phyloP scores from a whole-genome alignment of 1,140 invertebrate species.

The Stegodyphus mimosarum region DNA sequence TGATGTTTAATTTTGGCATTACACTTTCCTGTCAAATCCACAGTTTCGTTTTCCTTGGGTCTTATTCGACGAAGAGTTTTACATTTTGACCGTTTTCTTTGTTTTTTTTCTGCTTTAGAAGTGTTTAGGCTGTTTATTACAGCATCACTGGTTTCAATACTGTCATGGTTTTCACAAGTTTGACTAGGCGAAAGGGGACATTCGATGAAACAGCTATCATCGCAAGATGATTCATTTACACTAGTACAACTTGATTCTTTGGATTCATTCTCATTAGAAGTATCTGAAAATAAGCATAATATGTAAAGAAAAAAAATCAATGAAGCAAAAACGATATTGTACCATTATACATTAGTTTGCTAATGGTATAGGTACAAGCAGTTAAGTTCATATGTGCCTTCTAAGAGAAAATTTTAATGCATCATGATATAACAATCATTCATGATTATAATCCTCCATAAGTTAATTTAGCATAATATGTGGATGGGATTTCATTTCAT shows the following conservation, averaged over 20 bases:
- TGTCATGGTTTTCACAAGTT: conserved; percentile 6
- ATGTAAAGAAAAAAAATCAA: not conserved
- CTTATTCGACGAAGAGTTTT: conserved; percentile 19
- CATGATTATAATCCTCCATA: too few relatives aligned
- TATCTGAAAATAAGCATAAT: conserved; percentile 11
- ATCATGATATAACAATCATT: too few relatives aligned
- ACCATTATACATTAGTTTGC: not conserved
- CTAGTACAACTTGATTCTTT: conserved; percentile 53
- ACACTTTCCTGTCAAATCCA: not conserved
- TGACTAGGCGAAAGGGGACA: conserved; percentile 52
- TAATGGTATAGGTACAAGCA: too few relatives aligned
- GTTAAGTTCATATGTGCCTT: too few relatives aligned
- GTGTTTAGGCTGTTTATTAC: not conserved
- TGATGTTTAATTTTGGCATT: conserved; percentile 45
- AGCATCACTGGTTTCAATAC: not conserved
- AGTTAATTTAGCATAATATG: too few relatives aligned
- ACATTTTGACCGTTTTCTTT: conserved; percentile 37
- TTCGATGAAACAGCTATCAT: conserved; percentile 43
- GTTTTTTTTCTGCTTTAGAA: conserved; percentile 8
- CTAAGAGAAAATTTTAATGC: too few relatives aligned
- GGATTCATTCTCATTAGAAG: conserved; percentile 47
- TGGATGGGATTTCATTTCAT: too few relatives aligned
- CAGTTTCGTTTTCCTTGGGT: not conserved
- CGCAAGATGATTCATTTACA: conserved; percentile 42
- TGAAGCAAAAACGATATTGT: not conserved